Evolutionary conservation across 1,140 invertebrate species (phyloP), one percentile per base, ranked within the genome.

Genomic region (Melipona quadrifasciata): DNA sequence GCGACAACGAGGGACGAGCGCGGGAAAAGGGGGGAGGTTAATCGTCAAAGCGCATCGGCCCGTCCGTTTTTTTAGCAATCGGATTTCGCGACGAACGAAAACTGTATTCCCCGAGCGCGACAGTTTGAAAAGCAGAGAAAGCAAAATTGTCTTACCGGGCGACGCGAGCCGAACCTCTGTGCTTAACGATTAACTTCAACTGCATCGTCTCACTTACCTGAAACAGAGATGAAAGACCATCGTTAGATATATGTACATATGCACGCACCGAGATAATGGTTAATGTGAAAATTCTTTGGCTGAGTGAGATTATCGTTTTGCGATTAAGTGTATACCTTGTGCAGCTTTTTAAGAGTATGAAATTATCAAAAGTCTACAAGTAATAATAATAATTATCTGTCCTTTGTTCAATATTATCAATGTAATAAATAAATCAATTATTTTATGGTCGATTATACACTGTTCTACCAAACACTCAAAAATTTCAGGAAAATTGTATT

Each of bases 201-300:
- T 0, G 73, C 0, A 34, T n/a, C 16, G 53, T 34, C 12, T 64
- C 39, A 72, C 84, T 86, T 61, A 86, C 84, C 84, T 86, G 74
- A 21, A 86, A 86, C 80, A 82, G 16, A 73, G 4, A 73, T 1
- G 17, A 47, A 71, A 16, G 21, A 31, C 3, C 19, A 31, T 21
- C 17, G 14, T 80, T 51, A 83, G 14, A 55, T 61, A 1, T 5
- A 27, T n/a, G 12, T 14, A 53, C 0, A 53, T 8, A 10, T 31
- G 19, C 24, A 14, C 3, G 21, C 14, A 67, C 17, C n/a, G 10
- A 17, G 16, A n/a, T 47, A 51, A 51, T 27, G 34, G 47, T 27
- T 19, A 1, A n/a, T 34, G 34, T 47, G 16, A 47, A 8, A 24
- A 58, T 58, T 58, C 21, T 0, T 31, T 31, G 10, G 24, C 10